Conservation (phyloP, 2,113 vertebrate species). For the Alectura lathami region DNA sequence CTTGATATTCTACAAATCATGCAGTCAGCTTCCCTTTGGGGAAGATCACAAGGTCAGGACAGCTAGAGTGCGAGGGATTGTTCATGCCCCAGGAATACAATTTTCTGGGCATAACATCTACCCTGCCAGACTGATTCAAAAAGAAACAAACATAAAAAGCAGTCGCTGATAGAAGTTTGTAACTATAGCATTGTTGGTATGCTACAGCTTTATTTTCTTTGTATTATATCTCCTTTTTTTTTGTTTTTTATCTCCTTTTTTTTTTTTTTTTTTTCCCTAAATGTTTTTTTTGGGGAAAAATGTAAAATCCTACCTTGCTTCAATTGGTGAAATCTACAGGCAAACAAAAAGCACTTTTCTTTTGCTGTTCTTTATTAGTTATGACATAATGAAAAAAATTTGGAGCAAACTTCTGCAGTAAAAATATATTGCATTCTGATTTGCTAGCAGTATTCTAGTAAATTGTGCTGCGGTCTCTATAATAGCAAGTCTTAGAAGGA, state of each 20-base stretch:
- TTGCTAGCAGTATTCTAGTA: background rate
- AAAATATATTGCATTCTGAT: background rate
- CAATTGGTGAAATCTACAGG: background rate
- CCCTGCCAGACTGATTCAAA: slow-evolving; percentile 3
- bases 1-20: background rate
- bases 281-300: background rate
- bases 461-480: background rate
- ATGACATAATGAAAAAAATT: background rate
- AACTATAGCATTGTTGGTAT: background rate
- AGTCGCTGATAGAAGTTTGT: background rate
- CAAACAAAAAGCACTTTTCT: background rate
- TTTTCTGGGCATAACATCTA: background rate
- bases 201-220: background rate
- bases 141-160: background rate
- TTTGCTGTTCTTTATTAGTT: background rate
- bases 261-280: too few species aligned
- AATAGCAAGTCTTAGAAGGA: background rate
- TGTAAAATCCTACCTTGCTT: background rate
- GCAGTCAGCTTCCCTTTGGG: background rate
- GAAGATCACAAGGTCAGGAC: slow-evolving; percentile 19
- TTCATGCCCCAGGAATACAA: slow-evolving; percentile 41
- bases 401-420: background rate
- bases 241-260: too few species aligned
- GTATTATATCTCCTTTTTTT: background rate
- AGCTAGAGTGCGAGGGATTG: background rate